Evolutionary conservation across 30 jellyfish, hydroid and myxozoan species (phyloP), one percentile per base, ranked within the genome.

Genomic region (Catostylus mosaicus): DNA sequence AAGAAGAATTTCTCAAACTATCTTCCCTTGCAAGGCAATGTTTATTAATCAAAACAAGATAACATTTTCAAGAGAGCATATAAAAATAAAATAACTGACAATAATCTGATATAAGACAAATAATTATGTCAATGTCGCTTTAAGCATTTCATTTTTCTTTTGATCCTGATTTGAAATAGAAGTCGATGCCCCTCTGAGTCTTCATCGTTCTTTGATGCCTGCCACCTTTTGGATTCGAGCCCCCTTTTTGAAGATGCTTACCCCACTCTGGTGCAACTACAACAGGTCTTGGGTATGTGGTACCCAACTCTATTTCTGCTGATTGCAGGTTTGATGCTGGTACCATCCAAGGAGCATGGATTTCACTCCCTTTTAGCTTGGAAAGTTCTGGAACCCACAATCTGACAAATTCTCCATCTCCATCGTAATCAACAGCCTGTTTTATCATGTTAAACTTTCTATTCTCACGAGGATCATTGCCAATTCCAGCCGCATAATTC

Each of bases 401-500:
- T 60, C 87, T 69, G 10, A 87, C 88, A 51, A 62, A 87, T 3
- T 77, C 91, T 9, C 96, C 96, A n/a, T 87, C 89, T 0, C 65
- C 62, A 48, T 87, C 96, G 60, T 87, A 87, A 36, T 87, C 96
- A 61, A 80, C 22, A 14, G 77, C 91, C 64, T 87, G 96, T 24
- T 87, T 87, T 30, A 87, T 87, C 90, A 87, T 77, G 62, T 87
- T 87, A 65, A 87, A 87, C 56, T 87, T 87, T 18, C 96, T 71
- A 50, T 76, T 67, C 65, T 77, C 82, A n/a, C 96, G 79, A 30
- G 96, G 96, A 67, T 87, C 96, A 54, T 87, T 87, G 34, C 96
- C 96, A 29, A 87, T 87, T 10, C 96, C 96, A 27, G 96, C 96
- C 23, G 87, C 65, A 61, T 87, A 87, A 30, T 87, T 87, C 96